Percentiles rank a stretch among this genome's conserved stretches.
phyloP scores from a whole-genome alignment of 2,888 invertebrate genomes.

The Ophion costatus region DNA sequence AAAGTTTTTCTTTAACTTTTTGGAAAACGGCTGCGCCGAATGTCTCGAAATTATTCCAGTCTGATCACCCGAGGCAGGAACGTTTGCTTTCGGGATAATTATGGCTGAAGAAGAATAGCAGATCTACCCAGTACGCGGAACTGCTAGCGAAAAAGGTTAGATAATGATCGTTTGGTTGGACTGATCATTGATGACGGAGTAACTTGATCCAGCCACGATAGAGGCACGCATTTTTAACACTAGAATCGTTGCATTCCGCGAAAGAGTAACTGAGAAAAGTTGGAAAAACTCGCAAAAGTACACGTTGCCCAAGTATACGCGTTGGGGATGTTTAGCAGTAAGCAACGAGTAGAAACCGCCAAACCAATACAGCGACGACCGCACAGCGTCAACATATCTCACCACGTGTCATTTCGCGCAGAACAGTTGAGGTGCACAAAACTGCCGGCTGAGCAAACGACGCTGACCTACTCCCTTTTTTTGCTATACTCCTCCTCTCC shows the following conservation, averaged over 20 bases:
- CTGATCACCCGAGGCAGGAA: background rate
- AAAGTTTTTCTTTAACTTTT: background rate
- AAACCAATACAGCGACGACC: background rate
- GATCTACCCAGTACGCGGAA: background rate
- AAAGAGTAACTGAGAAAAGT: background rate
- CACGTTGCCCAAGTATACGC: too few species aligned
- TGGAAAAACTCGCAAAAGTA: background rate
- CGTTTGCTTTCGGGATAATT: background rate
- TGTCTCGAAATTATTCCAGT: background rate
- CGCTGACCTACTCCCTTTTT: background rate
- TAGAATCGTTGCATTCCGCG: background rate
- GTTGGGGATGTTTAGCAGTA: background rate
- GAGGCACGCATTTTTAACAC: background rate
- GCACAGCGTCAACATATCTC: background rate
- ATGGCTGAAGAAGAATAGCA: background rate
- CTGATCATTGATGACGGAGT: background rate
- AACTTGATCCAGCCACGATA: background rate
- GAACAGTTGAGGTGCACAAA: background rate
- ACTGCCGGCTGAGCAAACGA: background rate
- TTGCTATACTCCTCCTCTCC: background rate
- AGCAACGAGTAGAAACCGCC: background rate
- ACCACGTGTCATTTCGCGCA: background rate
- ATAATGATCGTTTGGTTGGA: background rate
- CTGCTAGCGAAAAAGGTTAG: background rate
- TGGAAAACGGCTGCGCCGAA: background rate